Base-by-base conservation (phyloP, 2,888 invertebrate genomes). In the Abrostola triplasia region DNA sequence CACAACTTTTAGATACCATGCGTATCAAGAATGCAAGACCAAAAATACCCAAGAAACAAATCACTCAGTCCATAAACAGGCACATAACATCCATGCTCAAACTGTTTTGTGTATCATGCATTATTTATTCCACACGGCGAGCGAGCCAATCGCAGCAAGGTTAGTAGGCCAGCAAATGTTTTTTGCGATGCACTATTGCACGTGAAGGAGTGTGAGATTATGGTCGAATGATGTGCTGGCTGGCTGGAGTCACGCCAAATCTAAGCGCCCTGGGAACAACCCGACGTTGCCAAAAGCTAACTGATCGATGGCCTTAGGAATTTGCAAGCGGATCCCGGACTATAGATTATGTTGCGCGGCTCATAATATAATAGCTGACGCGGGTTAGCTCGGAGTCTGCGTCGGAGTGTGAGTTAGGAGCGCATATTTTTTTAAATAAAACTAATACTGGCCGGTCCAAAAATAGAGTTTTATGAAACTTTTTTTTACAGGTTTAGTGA, bases 281-380 rank as follows among this genome's bases (percentile, higher is more conserved):
- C 80, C 64, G 73, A 70, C 74, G 76, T 83, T 87, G 85, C 87
- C 86, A 87, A 87, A 83, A 80, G 76, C 82, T 84, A 83, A 83
- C 84, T 85, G 88, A 87, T 87, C 84, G 84, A 88, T 86, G 86
- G 81, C 82, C 83, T 84, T 79, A 83, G 81, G 80, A 84, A 86
- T 84, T 85, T 84, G 81, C 80, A 74, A 76, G 80, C 68, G 77
- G 78, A 82, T 79, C 74, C 76, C 70, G 72, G 71, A 67, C 75
- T 71, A 60, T 59, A 61, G 58, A 74, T 78, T 70, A 81, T 65
- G 63, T 55, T 77, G 42, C 63, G 59, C 57, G 41, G 59, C 40
- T 73, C 62, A 61, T 71, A 64, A 64, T 64, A 74, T 56, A 49
- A 55, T 44, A 24, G 13, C 37, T 11, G 54, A 24, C 64, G 41